Evolutionary conservation across 2,113 vertebrate species (phyloP), one percentile per base, ranked within the genome.

Genomic region (Eira barbara): DNA sequence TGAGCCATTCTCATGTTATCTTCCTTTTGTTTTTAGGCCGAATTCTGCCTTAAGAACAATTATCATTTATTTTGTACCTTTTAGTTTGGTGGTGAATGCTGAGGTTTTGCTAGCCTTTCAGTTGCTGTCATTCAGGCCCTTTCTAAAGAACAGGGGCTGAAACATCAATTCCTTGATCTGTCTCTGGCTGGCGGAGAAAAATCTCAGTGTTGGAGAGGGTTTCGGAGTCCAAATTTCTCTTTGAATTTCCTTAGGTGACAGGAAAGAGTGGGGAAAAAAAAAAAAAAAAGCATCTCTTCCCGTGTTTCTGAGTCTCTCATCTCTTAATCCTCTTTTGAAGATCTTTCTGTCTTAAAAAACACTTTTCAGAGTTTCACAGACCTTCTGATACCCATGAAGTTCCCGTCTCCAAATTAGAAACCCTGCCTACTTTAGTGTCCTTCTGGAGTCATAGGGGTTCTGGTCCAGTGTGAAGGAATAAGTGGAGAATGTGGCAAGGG

Each of bases 1-100:
- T 23, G 96, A 95, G 95, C 94, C 94, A 65, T 95, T 87, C 71
- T 97, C 95, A 84, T 96, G 74, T 88, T 69, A 69, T 83, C 61
- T 95, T 74, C 47, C 45, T 89, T 95, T 97, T 95, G 92, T 96
- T 86, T 80, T 71, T 71, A 52, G 59, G 39, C 61, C 21, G 45
- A 34, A 12, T 93, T 82, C 81, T 83, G n/a, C 67, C 80, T 63
- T 79, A 87, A 79, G 47, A 12, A 31, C 67, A 89, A 59, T 83
- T 74, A 83, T 89, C 85, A 89, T 79, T 89, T 55, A 25, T 83
- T 79, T 29, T 81, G 71, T 81, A 63, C 82, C 83, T 87, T 83
- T 92, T 36, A 85, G 59, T 74, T 57, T 57, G 65, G 39, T 59
- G 52, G 27, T 79, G 86, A 94, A 80, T 25, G 82, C 67, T 6